Conservation (phyloP, 2,888 invertebrate genomes). For the Hydrotaea diabolus region DNA sequence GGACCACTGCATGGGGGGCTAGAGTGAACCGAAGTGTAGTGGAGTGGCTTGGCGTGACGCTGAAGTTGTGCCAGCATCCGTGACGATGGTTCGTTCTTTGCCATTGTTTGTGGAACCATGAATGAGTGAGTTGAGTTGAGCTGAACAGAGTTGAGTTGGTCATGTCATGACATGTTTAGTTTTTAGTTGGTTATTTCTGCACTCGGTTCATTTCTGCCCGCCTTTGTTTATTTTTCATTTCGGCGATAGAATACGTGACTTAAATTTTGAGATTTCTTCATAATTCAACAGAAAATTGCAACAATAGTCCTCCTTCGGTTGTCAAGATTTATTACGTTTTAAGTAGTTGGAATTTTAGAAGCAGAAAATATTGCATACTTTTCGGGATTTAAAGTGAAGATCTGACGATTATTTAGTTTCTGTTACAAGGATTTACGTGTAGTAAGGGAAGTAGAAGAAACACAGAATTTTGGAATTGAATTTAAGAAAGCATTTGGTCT, state of each 20-base stretch:
- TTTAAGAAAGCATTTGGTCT: too few species aligned
- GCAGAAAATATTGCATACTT: not conserved
- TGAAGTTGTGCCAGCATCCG: not conserved
- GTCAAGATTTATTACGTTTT: constrained; percentile 37
- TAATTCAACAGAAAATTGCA: constrained; percentile 15
- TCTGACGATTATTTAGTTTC: too few species aligned
- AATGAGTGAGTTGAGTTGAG: constrained; percentile 16
- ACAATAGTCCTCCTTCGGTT: not conserved
- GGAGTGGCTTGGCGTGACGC: constrained; percentile 22
- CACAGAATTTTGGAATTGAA: too few species aligned
- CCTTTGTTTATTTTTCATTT: constrained; percentile 42
- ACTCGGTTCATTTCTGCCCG: constrained; percentile 9
- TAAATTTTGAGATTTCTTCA: constrained; percentile 42
- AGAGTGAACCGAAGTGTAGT: not conserved
- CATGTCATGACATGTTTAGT: constrained; percentile 41
- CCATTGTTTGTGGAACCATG: constrained; percentile 18
- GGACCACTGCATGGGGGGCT: not conserved
- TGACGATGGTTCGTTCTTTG: not conserved
- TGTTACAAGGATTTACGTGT: too few species aligned
- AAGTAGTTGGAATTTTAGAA: constrained; percentile 26
- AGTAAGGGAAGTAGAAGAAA: too few species aligned
- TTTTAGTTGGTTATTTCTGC: constrained; percentile 20
- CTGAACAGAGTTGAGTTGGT: constrained; percentile 5
- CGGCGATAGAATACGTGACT: constrained; percentile 56
- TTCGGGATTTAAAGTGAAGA: not conserved